phyloP scores from a whole-genome alignment of 1,140 invertebrate species.

The Scaptomyza pallida region DNA sequence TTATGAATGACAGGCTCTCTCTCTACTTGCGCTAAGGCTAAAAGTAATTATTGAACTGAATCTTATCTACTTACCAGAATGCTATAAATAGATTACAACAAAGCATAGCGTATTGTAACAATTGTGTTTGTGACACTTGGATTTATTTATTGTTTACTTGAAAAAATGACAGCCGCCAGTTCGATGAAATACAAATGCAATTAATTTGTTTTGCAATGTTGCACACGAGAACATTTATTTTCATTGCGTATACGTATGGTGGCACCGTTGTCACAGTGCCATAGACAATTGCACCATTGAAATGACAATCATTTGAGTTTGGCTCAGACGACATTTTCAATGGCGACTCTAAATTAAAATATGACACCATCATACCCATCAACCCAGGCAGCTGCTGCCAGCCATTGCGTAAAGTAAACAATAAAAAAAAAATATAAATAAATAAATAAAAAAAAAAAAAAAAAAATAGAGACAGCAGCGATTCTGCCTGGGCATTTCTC shows the following conservation, averaged over 20 bases:
- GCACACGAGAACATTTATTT: constrained; percentile 20
- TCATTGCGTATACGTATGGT: constrained; percentile 4
- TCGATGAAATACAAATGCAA: constrained; percentile 21
- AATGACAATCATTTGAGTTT: constrained; percentile 11
- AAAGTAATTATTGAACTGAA: too few relatives aligned
- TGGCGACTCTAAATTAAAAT: constrained; percentile 8
- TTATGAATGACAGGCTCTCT: too few relatives aligned
- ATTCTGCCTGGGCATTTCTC: neutral
- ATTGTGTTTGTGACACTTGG: constrained; percentile 3
- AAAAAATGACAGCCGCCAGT: neutral
- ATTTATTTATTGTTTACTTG: constrained; percentile 14
- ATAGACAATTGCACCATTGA: constrained; percentile 5
- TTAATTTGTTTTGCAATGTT: constrained; percentile 31
- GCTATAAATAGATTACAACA: neutral
- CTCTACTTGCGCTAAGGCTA: too few relatives aligned
- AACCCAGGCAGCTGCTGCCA: neutral
- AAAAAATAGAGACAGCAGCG: neutral
- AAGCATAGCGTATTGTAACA: neutral
- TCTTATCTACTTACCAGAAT: too few relatives aligned
- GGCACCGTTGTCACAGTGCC: neutral
- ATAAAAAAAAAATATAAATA: too few relatives aligned
- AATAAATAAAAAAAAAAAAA: too few relatives aligned
- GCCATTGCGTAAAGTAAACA: neutral
- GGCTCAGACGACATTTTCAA: constrained; percentile 1
- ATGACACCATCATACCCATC: neutral